Evolutionary conservation across 2,113 vertebrate species (phyloP).

Genomic region (Drymodes brunneopygia): DNA sequence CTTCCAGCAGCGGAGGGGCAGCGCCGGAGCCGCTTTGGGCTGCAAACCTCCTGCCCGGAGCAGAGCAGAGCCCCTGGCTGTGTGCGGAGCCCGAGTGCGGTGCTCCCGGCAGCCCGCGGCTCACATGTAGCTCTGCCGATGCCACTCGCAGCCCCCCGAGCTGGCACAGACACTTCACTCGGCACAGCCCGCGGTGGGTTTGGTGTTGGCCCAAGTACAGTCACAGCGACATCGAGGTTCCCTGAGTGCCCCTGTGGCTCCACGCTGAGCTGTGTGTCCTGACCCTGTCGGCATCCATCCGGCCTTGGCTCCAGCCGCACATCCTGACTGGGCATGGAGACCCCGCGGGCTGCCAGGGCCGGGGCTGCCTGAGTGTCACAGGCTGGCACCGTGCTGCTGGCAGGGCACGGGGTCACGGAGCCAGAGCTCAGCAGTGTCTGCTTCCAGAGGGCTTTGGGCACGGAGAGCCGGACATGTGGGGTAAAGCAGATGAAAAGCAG

Average conservation of each 20-base stretch:
- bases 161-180: fast-evolving
- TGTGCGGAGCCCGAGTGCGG: fast-evolving
- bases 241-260: not conserved
- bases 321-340: fast-evolving
- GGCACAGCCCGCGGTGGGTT: fast-evolving
- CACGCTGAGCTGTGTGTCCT: not conserved
- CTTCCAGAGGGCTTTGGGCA: not conserved
- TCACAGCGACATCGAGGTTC: not conserved
- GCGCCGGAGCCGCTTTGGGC: not conserved
- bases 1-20: not conserved
- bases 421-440: not conserved
- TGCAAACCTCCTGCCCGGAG: not conserved
- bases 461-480: fast-evolving
- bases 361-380: not conserved
- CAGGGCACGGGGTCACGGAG: not conserved
- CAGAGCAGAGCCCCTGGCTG: not conserved
- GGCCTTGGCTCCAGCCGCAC: fast-evolving
- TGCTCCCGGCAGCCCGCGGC: fast-evolving
- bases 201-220: too few species aligned
- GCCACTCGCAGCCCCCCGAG: not conserved
- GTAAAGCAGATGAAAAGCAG: not conserved
- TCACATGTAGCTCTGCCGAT: fast-evolving
- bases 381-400: not conserved
- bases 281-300: fast-evolving
- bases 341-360: not conserved